phyloP scores from a whole-genome alignment of 2,888 invertebrate species.

The Yponomeuta sedellus region DNA sequence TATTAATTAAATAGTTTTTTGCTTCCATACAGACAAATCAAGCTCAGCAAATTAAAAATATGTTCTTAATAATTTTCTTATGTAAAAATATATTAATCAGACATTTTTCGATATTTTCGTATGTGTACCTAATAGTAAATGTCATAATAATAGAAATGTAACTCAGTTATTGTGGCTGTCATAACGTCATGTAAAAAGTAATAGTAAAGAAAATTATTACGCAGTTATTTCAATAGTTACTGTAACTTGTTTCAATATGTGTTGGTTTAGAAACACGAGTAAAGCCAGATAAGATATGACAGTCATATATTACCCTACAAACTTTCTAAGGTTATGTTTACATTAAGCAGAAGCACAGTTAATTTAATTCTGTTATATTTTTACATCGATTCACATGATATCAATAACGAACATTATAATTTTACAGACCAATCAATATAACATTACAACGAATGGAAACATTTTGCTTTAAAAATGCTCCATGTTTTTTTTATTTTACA shows the following conservation, averaged over 20 bases:
- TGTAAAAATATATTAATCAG: not conserved
- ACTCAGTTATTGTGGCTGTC: too few species aligned
- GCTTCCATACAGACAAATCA: constrained; percentile 39
- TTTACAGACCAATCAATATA: not conserved
- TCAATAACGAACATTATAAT: constrained; percentile 23
- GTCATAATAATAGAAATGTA: too few species aligned
- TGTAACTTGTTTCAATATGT: not conserved
- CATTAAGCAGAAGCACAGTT: too few species aligned
- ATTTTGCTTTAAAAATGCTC: not conserved
- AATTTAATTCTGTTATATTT: not conserved
- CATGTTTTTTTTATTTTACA: not conserved
- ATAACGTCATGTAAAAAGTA: too few species aligned
- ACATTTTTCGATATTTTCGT: too few species aligned
- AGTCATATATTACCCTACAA: not conserved
- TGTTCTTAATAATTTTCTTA: not conserved
- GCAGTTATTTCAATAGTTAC: too few species aligned
- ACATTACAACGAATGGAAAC: not conserved
- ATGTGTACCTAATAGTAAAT: too few species aligned
- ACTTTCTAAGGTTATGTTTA: too few species aligned
- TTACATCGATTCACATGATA: constrained; percentile 1
- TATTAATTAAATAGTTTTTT: constrained; percentile 36
- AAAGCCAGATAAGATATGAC: not conserved
- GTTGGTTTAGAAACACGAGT: not conserved
- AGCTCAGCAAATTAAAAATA: not conserved
- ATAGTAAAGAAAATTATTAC: too few species aligned